Percentiles rank a stretch among this genome's conserved stretches.
These are phyloP conservation scores for Galerucella nymphaeae DNA, from an alignment of 2,888 invertebrate species.

Conservation along the genomic window DNA sequence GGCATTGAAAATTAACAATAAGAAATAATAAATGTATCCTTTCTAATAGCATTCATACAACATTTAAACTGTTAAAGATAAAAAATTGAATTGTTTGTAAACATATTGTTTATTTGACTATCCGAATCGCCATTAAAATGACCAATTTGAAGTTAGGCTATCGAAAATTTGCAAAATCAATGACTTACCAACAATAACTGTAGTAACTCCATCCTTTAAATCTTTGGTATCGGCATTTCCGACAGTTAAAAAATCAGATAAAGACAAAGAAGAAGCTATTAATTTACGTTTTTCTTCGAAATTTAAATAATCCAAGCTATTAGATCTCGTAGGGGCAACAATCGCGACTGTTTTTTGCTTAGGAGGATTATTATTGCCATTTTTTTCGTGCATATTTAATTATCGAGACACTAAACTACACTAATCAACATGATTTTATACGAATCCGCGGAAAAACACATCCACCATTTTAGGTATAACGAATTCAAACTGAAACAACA, in stretches of 20 bases:
- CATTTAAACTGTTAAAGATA: no score
- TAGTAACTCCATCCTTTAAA: slow-evolving; percentile 59
- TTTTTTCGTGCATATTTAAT: slow-evolving; percentile 57
- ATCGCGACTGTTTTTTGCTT: slow-evolving; percentile 73
- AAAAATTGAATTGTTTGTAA: background rate
- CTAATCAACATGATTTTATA: slow-evolving; percentile 2
- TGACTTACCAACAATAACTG: slow-evolving; percentile 63
- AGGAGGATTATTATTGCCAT: slow-evolving; percentile 46
- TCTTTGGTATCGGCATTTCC: slow-evolving; percentile 57
- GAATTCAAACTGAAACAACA: slow-evolving; percentile 30
- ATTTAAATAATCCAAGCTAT: slow-evolving; percentile 88
- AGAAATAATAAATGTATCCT: no score
- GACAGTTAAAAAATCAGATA: slow-evolving; percentile 77
- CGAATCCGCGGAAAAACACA: slow-evolving; percentile 22
- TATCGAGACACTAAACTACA: slow-evolving; percentile 12
- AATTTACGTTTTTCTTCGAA: slow-evolving; percentile 92
- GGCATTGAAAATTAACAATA: no score
- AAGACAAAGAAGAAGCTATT: slow-evolving; percentile 87
- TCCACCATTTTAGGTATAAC: slow-evolving; percentile 19
- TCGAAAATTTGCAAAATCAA: slow-evolving; percentile 61
- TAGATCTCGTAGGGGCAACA: slow-evolving; percentile 79
- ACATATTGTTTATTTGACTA: background rate
- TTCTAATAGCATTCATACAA: no score
- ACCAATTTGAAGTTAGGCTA: slow-evolving; percentile 16
- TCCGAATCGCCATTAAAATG: background rate